phyloP scores from a whole-genome alignment of 1,140 invertebrate species.

The Solen grandis region DNA sequence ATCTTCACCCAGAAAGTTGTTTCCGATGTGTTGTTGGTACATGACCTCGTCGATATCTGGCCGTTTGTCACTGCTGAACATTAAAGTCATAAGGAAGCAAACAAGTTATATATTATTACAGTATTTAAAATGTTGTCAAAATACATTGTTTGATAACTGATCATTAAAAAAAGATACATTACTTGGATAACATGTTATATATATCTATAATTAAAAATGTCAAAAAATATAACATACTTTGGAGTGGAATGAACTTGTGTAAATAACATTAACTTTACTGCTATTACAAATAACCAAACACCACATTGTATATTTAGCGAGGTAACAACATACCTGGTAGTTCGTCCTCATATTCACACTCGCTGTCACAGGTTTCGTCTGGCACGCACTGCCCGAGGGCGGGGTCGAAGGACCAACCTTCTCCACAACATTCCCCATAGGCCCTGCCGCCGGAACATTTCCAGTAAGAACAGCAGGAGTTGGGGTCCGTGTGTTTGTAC shows the following conservation, averaged over 20 bases:
- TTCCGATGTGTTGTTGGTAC: constrained; percentile 57
- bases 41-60: constrained; percentile 17
- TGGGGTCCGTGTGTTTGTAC: constrained; percentile 6
- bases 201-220: too few relatives aligned
- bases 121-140: background rate
- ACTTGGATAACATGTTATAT: too few relatives aligned
- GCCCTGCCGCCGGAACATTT: constrained; percentile 53
- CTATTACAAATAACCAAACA: too few relatives aligned
- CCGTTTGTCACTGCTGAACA: constrained; percentile 61
- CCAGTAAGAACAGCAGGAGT: constrained; percentile 62
- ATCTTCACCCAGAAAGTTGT: constrained; percentile 56
- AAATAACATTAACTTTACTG: too few relatives aligned
- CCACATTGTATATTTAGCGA: too few relatives aligned
- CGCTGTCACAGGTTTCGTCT: constrained; percentile 5
- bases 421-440: constrained; percentile 60
- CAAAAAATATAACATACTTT: too few relatives aligned
- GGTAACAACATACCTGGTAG: constrained; percentile 41
- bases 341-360: constrained; percentile 55
- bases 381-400: constrained; percentile 25
- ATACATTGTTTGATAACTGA: background rate
- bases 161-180: too few relatives aligned
- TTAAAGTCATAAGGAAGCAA: constrained; percentile 1
- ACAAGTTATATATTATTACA: too few relatives aligned
- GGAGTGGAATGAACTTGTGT: too few relatives aligned
- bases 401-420: constrained; percentile 49